Evolutionary conservation across 2,888 invertebrate genomes (phyloP).

Genomic region (Colostygia pectinataria): DNA sequence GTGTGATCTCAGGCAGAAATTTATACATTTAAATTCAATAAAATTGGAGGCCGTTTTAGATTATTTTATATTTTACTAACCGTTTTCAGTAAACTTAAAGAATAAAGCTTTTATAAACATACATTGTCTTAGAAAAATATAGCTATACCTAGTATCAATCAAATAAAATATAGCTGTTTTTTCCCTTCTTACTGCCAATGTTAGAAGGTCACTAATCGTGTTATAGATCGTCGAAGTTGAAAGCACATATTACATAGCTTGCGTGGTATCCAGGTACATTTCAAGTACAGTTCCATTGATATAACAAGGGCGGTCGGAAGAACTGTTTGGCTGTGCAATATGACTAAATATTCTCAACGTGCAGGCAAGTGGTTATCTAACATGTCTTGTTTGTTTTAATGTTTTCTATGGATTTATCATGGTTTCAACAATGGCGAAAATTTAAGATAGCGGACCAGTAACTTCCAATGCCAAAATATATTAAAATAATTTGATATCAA

Average conservation of each 20-base stretch:
- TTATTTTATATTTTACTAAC: slow-evolving; percentile 17
- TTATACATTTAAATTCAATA: slow-evolving; percentile 29
- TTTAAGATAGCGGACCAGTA: too few species aligned
- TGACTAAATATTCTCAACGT: not conserved
- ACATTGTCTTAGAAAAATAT: not conserved
- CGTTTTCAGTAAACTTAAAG: slow-evolving; percentile 7
- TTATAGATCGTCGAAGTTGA: too few species aligned
- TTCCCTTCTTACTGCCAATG: not conserved
- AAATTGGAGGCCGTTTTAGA: slow-evolving; percentile 27
- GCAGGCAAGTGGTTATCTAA: too few species aligned
- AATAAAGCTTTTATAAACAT: not conserved
- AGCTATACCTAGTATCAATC: not conserved
- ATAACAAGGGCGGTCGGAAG: not conserved
- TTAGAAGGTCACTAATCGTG: too few species aligned
- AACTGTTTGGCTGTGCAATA: not conserved
- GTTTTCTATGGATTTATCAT: too few species aligned
- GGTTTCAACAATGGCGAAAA: too few species aligned
- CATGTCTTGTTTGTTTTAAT: too few species aligned
- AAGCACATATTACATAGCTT: too few species aligned
- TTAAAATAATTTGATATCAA: too few species aligned
- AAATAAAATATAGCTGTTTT: not conserved
- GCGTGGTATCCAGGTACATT: too few species aligned
- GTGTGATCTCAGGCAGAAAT: slow-evolving; percentile 37
- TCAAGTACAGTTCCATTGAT: not conserved
- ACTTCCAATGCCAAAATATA: too few species aligned